Base-by-base conservation (phyloP, 2,888 invertebrate genomes). In the Scaptomyza polygonia region DNA sequence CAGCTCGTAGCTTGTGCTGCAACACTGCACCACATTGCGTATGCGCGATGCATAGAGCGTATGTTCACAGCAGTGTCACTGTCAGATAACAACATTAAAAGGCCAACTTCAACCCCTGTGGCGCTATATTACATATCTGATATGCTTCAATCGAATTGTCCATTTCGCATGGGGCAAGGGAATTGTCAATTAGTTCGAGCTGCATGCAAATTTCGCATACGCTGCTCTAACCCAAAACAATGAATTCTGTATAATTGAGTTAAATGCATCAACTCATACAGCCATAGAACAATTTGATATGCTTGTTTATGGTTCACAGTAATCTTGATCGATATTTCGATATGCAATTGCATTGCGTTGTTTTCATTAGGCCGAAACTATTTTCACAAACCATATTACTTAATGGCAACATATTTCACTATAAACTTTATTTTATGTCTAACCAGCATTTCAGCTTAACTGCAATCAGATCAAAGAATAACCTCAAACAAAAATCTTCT, bases 61-160 rank as follows among this genome's bases (percentile, higher is more conserved):
- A 5, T 5, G 44, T 66, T 56, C 70, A 67, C 58, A 58, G 63
- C 52, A 51, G 68, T 71, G 62, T 73, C 76, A 73, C 67, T 75
- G 73, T 65, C 78, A 78, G 76, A 76, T 73, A 81, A 68, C 76
- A 63, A 49, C 45, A 65, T 71, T 81, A 73, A 61, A 62, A 65
- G 76, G 73, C 57, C 64, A 57, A 16, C 21, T 32, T 36, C 36
- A 16, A 12, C 12, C n/a, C 8, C 29, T 40, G 25, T 36, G 12
- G 8, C 36, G 12, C 12, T 64, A 16, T 40, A 14, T 43, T 16
- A 62, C 48, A 48, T 9, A 30, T 11, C 27, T 34, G 32, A 36
- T n/a, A 18, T 30, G 34, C 58, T 25, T 2, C 58, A 43, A 14
- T 43, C 11, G n/a, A 2, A 29, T 14, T 30, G 12, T 8, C 29